Conservation (phyloP, 1,140 invertebrate genomes). For the Drosophila insularis region DNA sequence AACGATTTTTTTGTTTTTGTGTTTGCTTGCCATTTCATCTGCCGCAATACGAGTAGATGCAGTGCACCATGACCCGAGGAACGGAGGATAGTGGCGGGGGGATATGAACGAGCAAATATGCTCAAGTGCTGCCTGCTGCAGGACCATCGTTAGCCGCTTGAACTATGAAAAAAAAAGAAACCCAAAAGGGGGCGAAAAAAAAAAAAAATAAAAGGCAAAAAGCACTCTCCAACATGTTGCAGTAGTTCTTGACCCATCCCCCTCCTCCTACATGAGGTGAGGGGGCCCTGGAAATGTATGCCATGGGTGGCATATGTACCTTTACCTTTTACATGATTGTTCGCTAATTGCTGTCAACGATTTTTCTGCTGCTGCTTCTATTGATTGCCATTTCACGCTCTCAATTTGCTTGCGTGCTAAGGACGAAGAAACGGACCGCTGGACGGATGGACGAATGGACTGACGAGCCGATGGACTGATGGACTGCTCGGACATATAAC, state of each 20-base stretch:
- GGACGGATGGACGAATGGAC: neutral
- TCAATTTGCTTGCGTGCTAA: slow-evolving; percentile 44
- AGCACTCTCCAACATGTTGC: slow-evolving; percentile 55
- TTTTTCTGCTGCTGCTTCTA: slow-evolving; percentile 47
- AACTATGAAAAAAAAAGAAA: slow-evolving; percentile 2
- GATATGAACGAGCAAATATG: slow-evolving; percentile 43
- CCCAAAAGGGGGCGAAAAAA: neutral
- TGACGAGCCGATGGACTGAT: neutral
- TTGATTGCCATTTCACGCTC: slow-evolving; percentile 68
- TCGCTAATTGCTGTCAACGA: slow-evolving; percentile 71
- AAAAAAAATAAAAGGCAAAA: slow-evolving; percentile 8
- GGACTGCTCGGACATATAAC: neutral
- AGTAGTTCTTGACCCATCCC: slow-evolving; percentile 12
- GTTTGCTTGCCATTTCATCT: slow-evolving; percentile 51
- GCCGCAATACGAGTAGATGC: slow-evolving; percentile 15
- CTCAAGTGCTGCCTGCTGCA: slow-evolving; percentile 31
- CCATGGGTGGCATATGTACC: neutral
- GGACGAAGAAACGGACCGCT: slow-evolving; percentile 8
- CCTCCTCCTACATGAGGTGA: neutral
- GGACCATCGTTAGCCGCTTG: slow-evolving; percentile 54
- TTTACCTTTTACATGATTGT: slow-evolving; percentile 10
- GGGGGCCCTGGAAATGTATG: too few species aligned
- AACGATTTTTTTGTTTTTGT: neutral
- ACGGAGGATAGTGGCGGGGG: too few species aligned
- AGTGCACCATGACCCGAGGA: too few species aligned